phyloP scores from a whole-genome alignment of 2,113 vertebrate species.

The Pimephales promelas region DNA sequence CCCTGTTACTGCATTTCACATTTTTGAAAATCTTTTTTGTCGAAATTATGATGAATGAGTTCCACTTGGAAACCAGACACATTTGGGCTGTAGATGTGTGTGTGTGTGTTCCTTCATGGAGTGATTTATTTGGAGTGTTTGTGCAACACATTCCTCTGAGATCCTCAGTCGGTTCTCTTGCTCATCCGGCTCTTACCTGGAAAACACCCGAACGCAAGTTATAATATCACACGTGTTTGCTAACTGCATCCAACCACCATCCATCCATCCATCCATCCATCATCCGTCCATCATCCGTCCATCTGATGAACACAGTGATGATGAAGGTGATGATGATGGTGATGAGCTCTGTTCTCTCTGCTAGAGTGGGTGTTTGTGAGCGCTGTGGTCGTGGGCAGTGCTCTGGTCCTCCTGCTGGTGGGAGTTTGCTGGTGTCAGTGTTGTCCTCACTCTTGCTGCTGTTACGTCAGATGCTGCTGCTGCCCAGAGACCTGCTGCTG shows the following conservation, averaged over 20 bases:
- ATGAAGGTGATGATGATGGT: too few species aligned
- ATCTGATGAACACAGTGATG: too few species aligned
- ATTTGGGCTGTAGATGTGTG: not conserved
- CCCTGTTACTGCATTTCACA: not conserved
- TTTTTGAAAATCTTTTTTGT: not conserved
- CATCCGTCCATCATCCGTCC: too few species aligned
- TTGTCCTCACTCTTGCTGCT: conserved; percentile 96
- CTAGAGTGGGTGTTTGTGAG: conserved; percentile 94
- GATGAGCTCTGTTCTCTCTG: conserved; percentile 38
- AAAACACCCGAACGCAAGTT: not conserved
- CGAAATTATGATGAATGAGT: not conserved
- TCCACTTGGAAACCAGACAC: not conserved
- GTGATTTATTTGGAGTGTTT: not conserved
- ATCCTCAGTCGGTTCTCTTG: not conserved
- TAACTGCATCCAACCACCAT: not conserved
- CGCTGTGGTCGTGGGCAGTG: conserved; percentile 83
- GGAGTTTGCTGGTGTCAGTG: conserved; percentile 98
- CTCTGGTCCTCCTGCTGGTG: conserved; percentile 87
- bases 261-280: too few species aligned
- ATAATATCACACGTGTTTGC: too few species aligned
- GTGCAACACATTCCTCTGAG: not conserved
- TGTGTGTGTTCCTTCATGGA: not conserved
- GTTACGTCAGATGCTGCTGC: conserved; percentile 93
- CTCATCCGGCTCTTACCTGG: not conserved
- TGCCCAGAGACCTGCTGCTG: conserved; percentile 96